Evolutionary conservation across 2,113 vertebrate species (phyloP), one percentile per base, ranked within the genome.

Genomic region (Todiramphus saurophagus): DNA sequence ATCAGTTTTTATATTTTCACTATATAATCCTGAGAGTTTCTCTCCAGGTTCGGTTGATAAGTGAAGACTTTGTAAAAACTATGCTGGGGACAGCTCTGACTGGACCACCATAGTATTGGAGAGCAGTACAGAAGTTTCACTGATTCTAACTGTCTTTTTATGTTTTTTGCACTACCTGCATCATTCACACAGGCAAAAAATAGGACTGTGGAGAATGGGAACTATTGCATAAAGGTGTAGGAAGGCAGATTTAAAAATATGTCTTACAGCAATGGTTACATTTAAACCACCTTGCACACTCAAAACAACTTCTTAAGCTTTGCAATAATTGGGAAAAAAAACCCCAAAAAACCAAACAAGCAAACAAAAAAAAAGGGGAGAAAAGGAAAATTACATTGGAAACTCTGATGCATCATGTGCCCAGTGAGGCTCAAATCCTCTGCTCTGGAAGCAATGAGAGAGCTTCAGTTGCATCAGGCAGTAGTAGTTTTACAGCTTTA

Each of bases 141-240:
- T 39, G 30, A 37, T 74, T 66, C 44, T 37, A 39, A 17, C 5
- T 46, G 7, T 28, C 5, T 16, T 44, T 4, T n/a, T 23, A 18
- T 27, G 66, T 10, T 10, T 72, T 84, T 76, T 67, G 23, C 10
- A 4, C 27, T 51, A 18, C 18, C 14, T 81, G 7, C 30, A 18
- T 56, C 46, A 13, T 58, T 84, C 33, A 3, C 5, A 30, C 10
- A 58, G 24, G 18, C 8, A 89, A 86, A 87, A 70, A 35, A 7
- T 7, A 13, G 20, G 6, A 44, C 8, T 0, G 1, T n/a, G 51
- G 8, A 67, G n/a, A 90, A 63, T 6, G 20, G 16, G 7, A 86
- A 14, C 16, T 75, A 33, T 58, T 75, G 48, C 14, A 39, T 58
- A 51, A 88, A 74, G 11, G 7, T 10, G 43, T 11, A 37, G n/a